A percentile compares a stretch with the other conserved stretches of the same genome.
phyloP scores from a whole-genome alignment of 2,888 invertebrate genomes.

The Zeuzera pyrina region DNA sequence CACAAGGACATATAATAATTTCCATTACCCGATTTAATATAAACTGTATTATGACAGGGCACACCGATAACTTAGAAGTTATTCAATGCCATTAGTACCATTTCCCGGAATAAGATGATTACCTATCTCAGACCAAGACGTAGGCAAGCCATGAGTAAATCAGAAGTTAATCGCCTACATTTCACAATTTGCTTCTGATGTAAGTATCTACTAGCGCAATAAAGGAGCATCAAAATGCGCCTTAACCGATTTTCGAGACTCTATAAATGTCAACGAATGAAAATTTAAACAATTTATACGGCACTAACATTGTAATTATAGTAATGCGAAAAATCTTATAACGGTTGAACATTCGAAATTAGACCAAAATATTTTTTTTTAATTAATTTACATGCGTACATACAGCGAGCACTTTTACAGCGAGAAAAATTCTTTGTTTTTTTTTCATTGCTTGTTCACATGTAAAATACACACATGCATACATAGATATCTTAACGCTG shows the following conservation, averaged over 20 bases:
- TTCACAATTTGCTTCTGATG: constrained; percentile 48
- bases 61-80: constrained; percentile 46
- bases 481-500: too few relatives aligned
- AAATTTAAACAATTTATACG: constrained; percentile 25
- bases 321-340: too few relatives aligned
- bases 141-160: constrained; percentile 35
- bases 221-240: constrained; percentile 27
- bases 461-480: too few relatives aligned
- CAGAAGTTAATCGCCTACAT: constrained; percentile 47
- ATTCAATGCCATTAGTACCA: constrained; percentile 43
- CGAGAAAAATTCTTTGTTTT: too few relatives aligned
- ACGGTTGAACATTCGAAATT: too few relatives aligned
- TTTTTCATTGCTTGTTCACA: too few relatives aligned
- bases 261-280: constrained; percentile 33
- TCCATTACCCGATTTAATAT: too few relatives aligned
- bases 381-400: too few relatives aligned
- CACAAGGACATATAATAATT: too few relatives aligned
- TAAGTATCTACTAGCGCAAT: constrained; percentile 25
- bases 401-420: too few relatives aligned
- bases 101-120: constrained; percentile 40
- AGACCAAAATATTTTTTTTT: too few relatives aligned
- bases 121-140: constrained; percentile 24
- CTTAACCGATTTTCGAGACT: constrained; percentile 25
- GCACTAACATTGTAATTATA: constrained; percentile 2
- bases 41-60: too few relatives aligned